Base-by-base conservation (phyloP, 2,113 vertebrate genomes). In the Phocoena sinus region DNA sequence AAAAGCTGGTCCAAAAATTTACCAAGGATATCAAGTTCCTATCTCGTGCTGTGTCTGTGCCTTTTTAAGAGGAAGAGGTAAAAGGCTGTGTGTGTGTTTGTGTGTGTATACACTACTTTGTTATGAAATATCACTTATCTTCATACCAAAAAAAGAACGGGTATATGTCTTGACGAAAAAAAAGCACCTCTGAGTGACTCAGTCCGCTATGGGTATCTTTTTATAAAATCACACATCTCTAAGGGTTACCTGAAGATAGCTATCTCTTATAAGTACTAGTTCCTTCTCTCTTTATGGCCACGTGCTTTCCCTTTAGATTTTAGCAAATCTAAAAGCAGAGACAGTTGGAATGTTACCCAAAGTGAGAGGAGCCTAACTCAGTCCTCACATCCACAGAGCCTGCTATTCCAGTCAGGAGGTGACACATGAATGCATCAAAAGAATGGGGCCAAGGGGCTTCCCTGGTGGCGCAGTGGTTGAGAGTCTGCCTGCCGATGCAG, bases 231-330 rank as follows among this genome's bases (percentile, higher is more conserved):
- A 53, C 26, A 23, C 41, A 58, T 18, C 56, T 88, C 74, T 76
- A 58, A 41, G 28, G 28, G 8, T 88, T 76, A 76, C 50, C 74
- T 77, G 20, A 76, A 91, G 68, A 65, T 38, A 77, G 1, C 28
- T 60, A 3, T 62, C 67, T 81, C 50, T 77, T 92, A 6, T 26
- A 44, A 28, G 31, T 58, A 60, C 47, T 50, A 73, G 23, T 58
- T 79, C 31, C 7, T 88, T 88, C 68, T 73, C 44, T 95, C 71
- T 44, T 89, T 36, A 74, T 90, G 26, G 53, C 41, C 47, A 68
- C 41, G 26, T 44, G 62, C 63, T 92, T 84, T 79, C 63, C 56
- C 12, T 60, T 56, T 28, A 50, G 12, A 58, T 58, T 58, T 58
- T 11, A 47, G 53, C 31, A 87, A 87, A 77, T 76, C 25, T 67